Percentiles rank a stretch among this genome's conserved stretches.
Conservation (phyloP, 2,888 invertebrate species). For the Drosophila limbata region DNA sequence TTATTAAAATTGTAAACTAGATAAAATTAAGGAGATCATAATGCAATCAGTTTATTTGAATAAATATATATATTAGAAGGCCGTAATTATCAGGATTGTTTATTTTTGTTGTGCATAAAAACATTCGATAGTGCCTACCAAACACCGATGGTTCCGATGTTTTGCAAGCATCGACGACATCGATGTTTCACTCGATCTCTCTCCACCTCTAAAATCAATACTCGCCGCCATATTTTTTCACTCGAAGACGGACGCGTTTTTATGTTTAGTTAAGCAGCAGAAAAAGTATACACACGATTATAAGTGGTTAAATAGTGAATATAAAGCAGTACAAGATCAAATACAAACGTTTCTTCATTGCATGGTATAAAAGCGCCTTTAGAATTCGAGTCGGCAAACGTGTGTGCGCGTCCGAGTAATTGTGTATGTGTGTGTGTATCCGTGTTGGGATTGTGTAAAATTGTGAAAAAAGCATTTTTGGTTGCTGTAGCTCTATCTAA, state of each 20-base stretch:
- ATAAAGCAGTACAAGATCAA: neutral
- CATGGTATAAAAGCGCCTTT: conserved; percentile 13
- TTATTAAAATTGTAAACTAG: too few species aligned
- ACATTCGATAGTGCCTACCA: too few species aligned
- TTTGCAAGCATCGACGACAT: too few species aligned
- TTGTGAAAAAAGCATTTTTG: conserved; percentile 21
- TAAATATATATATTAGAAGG: too few species aligned
- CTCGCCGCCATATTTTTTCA: conserved; percentile 79
- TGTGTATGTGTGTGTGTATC: conserved; percentile 47
- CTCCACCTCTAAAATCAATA: too few species aligned
- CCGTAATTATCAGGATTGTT: too few species aligned
- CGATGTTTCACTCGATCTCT: too few species aligned
- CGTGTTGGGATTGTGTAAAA: conserved; percentile 48
- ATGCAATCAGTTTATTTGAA: too few species aligned
- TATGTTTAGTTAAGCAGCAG: conserved; percentile 57
- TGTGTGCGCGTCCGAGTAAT: conserved; percentile 56
- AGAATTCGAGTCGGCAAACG: conserved; percentile 44
- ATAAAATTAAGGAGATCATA: too few species aligned
- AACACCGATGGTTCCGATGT: too few species aligned
- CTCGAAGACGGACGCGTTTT: conserved; percentile 63
- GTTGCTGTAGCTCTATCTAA: conserved; percentile 19
- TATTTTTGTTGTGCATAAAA: too few species aligned
- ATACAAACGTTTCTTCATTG: conserved; percentile 4
- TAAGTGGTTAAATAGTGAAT: conserved; percentile 34
- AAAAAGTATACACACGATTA: conserved; percentile 24